Conservation (phyloP, 2,797 vertebrate genomes). For the Premnoplex brunnescens region DNA sequence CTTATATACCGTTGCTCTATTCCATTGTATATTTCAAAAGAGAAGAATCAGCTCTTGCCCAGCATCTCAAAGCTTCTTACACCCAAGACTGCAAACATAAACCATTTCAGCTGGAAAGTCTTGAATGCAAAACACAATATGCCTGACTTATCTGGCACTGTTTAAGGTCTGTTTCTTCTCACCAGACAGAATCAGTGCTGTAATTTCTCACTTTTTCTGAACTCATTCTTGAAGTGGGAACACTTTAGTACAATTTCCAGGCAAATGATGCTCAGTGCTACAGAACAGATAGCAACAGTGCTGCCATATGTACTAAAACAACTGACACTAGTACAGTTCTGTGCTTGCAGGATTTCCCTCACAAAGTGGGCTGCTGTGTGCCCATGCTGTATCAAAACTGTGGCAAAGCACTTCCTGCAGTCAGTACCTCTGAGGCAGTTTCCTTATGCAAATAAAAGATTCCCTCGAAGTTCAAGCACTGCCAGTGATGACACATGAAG, state of each 20-base stretch:
- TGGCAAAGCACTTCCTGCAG: neutral
- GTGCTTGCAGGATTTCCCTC: neutral
- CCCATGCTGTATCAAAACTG: neutral
- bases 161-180: neutral
- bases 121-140: neutral
- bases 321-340: neutral
- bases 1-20: neutral
- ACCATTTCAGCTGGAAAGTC: neutral
- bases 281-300: neutral
- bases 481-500: neutral
- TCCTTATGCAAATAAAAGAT: neutral
- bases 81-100: neutral
- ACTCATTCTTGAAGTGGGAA: neutral
- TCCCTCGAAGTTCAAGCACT: neutral
- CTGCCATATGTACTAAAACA: neutral
- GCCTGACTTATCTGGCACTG: neutral
- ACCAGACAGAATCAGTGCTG: neutral
- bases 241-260: neutral
- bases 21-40: neutral
- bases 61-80: neutral
- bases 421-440: neutral
- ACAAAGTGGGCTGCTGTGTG: neutral
- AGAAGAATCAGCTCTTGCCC: neutral
- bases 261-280: neutral
- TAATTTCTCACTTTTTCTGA: slow-evolving; percentile 3